Evolutionary conservation across 1,140 invertebrate species (phyloP), one percentile per base, ranked within the genome.

Genomic region (Hyles vespertilio): DNA sequence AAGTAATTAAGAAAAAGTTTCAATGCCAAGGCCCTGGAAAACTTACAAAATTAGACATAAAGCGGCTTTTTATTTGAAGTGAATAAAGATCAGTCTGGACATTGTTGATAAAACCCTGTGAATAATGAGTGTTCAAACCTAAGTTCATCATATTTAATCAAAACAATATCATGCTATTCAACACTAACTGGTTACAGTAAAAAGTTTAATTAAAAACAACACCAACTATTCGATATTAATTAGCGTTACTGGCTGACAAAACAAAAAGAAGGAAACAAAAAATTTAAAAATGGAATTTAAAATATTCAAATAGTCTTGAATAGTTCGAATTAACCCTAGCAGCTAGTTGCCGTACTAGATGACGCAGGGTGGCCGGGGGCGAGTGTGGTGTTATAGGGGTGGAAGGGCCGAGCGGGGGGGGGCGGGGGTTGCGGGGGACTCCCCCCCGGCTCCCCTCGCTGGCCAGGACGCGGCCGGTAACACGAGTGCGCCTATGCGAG

Each of bases 401-500:
- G 57, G 59, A 64, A 54, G 51, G 48, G 11, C 61, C 47, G 69
- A 51, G 60, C 57, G 59, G 52, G 69, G 56, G 51, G 54, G 56
- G 62, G 58, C 56, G 64, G 55, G 58, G 63, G 36, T 2, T 2
- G 36, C 36, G 36, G 36, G 36, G 5, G 55, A 44, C 56, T 53
- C 53, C 61, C 60, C 44, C 55, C 63, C 64, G 49, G 50, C 54
- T 50, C 43, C 67, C 69, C 72, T 70, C 69, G 61, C 67, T 74
- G 74, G 74, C 74, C 79, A 69, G 72, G 72, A 78, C 79, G 78
- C 81, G 77, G 84, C 80, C 84, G 84, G 84, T 85, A 85, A 87
- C 81, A 84, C 82, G 81, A 87, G 84, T 85, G 84, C 81, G 81
- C 83, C 84, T 87, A 87, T 87, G 84, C 84, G 84, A 87, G 81